Conservation (phyloP, 1,140 invertebrate genomes). For the Eciton burchellii region DNA sequence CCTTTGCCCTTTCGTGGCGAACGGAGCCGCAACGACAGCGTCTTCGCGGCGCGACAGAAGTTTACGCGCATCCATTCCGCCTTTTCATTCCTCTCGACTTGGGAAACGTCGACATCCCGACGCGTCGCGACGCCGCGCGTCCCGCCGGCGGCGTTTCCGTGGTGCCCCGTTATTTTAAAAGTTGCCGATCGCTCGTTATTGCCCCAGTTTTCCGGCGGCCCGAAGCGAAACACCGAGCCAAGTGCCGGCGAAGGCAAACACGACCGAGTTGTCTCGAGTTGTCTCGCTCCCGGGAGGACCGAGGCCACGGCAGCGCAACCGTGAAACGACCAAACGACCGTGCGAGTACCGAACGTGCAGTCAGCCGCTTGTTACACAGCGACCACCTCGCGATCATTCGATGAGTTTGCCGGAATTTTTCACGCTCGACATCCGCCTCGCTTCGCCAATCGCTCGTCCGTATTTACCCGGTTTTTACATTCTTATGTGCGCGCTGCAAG, state of each 20-base stretch:
- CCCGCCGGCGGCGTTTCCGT: slow-evolving; percentile 15
- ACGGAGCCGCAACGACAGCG: slow-evolving; percentile 34
- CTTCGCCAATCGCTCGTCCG: not conserved
- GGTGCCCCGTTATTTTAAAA: slow-evolving; percentile 67
- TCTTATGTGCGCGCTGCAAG: slow-evolving; percentile 9
- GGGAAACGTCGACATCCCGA: slow-evolving; percentile 32
- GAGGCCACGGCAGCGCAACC: not conserved
- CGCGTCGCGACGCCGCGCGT: not conserved
- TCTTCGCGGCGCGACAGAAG: slow-evolving; percentile 38
- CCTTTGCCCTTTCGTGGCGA: not conserved
- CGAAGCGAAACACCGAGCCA: slow-evolving; percentile 40
- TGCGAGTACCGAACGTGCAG: slow-evolving; percentile 41
- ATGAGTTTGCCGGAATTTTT: slow-evolving; percentile 55
- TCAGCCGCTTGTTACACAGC: not conserved
- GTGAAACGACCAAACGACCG: slow-evolving; percentile 55
- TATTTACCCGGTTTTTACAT: not conserved
- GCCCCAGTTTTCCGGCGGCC: slow-evolving; percentile 62
- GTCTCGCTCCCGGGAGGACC: slow-evolving; percentile 42
- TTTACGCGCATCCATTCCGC: not conserved
- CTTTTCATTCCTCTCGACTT: too few species aligned
- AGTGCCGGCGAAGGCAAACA: slow-evolving; percentile 61
- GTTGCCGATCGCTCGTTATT: slow-evolving; percentile 67
- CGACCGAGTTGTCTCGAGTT: slow-evolving; percentile 58
- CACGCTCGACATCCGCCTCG: slow-evolving; percentile 3
- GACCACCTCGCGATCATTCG: not conserved